Evolutionary conservation across 2,888 invertebrate species (phyloP).

Genomic region (Macrosoma leucophasiata): DNA sequence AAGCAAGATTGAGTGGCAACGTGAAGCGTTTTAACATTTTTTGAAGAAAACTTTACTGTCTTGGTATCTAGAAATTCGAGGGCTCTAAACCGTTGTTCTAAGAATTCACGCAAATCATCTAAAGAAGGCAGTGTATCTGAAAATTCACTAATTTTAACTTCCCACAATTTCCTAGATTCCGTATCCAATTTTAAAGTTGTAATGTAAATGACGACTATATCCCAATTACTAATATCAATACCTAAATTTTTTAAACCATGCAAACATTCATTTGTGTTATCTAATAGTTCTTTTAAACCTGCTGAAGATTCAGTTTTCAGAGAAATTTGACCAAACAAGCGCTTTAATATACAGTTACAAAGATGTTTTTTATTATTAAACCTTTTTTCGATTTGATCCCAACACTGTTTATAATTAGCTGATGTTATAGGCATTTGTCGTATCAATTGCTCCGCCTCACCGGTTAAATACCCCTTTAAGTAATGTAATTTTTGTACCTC

Average conservation of each 20-base stretch:
- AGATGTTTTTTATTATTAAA: slow-evolving; percentile 13
- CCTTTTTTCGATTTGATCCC: slow-evolving; percentile 6
- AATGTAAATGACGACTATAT: not conserved
- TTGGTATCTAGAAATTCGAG: not conserved
- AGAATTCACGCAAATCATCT: not conserved
- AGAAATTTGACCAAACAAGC: slow-evolving; percentile 9
- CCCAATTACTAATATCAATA: not conserved
- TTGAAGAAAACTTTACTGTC: not conserved
- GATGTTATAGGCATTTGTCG: slow-evolving; percentile 5
- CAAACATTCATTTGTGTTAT: slow-evolving; percentile 13
- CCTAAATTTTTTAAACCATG: slow-evolving; percentile 6
- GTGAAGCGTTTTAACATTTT: slow-evolving; percentile 1
- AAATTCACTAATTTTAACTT: not conserved
- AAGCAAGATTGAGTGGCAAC: not conserved
- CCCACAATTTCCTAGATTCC: not conserved
- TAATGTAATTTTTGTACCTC: slow-evolving; percentile 10
- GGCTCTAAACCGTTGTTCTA: not conserved
- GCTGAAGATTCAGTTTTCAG: slow-evolving; percentile 10
- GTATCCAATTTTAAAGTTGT: not conserved
- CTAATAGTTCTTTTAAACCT: slow-evolving; percentile 14
- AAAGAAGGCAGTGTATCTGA: not conserved
- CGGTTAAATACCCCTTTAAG: slow-evolving; percentile 8
- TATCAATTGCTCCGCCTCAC: slow-evolving; percentile 10
- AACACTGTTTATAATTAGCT: slow-evolving; percentile 6
- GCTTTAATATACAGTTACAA: slow-evolving; percentile 11